phyloP scores from a whole-genome alignment of 2,888 invertebrate species.

The Pyralis farinalis region DNA sequence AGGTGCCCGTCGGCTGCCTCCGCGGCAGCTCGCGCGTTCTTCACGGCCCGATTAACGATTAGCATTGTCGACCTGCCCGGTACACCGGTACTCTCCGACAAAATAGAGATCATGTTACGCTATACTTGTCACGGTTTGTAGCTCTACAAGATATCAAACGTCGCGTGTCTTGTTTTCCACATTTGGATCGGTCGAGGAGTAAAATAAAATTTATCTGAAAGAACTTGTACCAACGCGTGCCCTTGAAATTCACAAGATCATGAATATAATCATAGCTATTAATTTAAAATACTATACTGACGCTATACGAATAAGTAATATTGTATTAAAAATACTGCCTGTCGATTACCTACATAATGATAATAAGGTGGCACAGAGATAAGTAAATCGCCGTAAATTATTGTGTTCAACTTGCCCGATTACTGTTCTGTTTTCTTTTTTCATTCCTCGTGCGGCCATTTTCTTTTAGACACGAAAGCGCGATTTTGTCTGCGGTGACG shows the following conservation, averaged over 20 bases:
- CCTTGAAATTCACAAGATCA: too few relatives aligned
- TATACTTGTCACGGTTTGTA: slow-evolving; percentile 11
- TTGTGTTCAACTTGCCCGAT: too few relatives aligned
- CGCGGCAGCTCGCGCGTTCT: slow-evolving; percentile 13
- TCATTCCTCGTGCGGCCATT: slow-evolving; percentile 41
- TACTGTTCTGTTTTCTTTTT: slow-evolving; percentile 19
- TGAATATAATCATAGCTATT: too few relatives aligned
- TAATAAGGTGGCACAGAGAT: too few relatives aligned
- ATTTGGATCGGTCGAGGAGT: background rate
- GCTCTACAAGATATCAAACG: slow-evolving; percentile 3
- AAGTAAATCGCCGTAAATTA: too few relatives aligned
- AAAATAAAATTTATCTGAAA: too few relatives aligned
- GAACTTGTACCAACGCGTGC: too few relatives aligned
- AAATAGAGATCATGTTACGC: slow-evolving; percentile 12
- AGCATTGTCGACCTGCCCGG: slow-evolving; percentile 10
- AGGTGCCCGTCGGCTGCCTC: slow-evolving; percentile 25
- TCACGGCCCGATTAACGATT: slow-evolving; percentile 16
- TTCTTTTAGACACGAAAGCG: slow-evolving; percentile 49
- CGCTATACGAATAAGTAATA: too few relatives aligned
- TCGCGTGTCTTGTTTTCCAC: slow-evolving; percentile 2
- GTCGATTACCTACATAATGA: too few relatives aligned
- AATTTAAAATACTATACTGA: too few relatives aligned
- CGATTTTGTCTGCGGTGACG: slow-evolving; percentile 36
- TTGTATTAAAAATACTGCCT: too few relatives aligned
- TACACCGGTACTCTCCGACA: slow-evolving; percentile 3